A percentile compares a stretch with the other conserved stretches of the same genome.
Conservation (phyloP, 2,113 vertebrate genomes). For the Callithrix jacchus region DNA sequence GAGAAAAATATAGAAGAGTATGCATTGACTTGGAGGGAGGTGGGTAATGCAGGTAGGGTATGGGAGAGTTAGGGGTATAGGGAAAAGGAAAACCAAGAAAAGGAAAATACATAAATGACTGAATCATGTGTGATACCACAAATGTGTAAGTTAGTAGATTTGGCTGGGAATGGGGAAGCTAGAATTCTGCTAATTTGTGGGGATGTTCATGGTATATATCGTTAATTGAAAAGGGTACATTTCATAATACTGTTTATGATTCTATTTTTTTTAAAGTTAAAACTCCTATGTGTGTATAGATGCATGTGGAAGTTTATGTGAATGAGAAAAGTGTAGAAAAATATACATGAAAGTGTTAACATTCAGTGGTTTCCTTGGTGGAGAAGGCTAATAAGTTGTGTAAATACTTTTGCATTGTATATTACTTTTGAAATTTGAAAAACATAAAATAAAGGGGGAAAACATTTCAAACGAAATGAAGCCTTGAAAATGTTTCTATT, state of each 20-base stretch:
- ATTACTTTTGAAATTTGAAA: slow-evolving; percentile 43
- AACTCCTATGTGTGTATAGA: not conserved
- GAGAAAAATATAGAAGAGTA: not conserved
- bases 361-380: not conserved
- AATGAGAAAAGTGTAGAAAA: not conserved
- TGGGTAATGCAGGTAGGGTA: not conserved
- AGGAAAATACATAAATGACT: not conserved
- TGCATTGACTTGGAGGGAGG: not conserved
- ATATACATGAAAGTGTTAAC: not conserved
- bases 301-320: not conserved
- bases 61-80: not conserved
- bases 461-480: not conserved
- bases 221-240: not conserved
- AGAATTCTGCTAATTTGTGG: not conserved
- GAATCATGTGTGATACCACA: not conserved
- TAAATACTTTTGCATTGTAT: slow-evolving; percentile 28
- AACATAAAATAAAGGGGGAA: slow-evolving; percentile 40
- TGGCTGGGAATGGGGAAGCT: not conserved
- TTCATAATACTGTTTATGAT: not conserved
- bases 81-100: not conserved
- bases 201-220: not conserved
- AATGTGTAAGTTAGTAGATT: not conserved
- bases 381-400: not conserved
- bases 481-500: not conserved
- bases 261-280: not conserved